phyloP scores from a whole-genome alignment of 2,797 vertebrate genomes.

The Diplodus sargus region DNA sequence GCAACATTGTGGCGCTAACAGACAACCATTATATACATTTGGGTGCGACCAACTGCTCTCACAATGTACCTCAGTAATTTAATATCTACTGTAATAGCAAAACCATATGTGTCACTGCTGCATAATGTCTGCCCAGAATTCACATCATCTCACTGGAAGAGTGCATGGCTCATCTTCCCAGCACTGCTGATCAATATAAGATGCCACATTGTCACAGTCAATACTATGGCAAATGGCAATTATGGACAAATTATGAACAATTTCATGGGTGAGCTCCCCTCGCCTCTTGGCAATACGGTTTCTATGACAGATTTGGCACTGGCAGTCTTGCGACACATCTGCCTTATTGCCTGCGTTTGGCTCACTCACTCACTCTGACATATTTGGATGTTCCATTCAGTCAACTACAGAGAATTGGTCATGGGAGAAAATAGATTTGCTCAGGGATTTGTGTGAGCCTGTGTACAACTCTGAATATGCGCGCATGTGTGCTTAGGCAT shows the following conservation, averaged over 20 bases:
- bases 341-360: constrained; percentile 70
- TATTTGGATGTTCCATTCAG: constrained; percentile 71
- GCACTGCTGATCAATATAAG: constrained; percentile 74
- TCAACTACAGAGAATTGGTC: constrained; percentile 57
- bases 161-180: constrained; percentile 65
- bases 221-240: constrained; percentile 83
- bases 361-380: constrained; percentile 61
- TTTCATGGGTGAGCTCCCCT: constrained; percentile 83
- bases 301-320: constrained; percentile 78
- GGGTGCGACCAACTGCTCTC: constrained; percentile 21
- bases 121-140: constrained; percentile 58
- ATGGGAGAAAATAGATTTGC: constrained; percentile 65
- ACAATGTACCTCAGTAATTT: constrained; percentile 42
- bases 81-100: constrained; percentile 58
- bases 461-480: constrained; percentile 19
- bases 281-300: constrained; percentile 76
- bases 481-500: background rate
- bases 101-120: constrained; percentile 29
- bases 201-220: constrained; percentile 78
- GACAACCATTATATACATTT: constrained; percentile 28
- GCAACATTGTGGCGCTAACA: constrained; percentile 12
- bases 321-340: constrained; percentile 73
- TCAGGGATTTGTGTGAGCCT: constrained; percentile 47
- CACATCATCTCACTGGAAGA: constrained; percentile 41
- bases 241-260: constrained; percentile 83